These are phyloP conservation scores for Muschampia plurimacula DNA, from an alignment of 2,888 invertebrate genomes.

Conservation along the genomic window DNA sequence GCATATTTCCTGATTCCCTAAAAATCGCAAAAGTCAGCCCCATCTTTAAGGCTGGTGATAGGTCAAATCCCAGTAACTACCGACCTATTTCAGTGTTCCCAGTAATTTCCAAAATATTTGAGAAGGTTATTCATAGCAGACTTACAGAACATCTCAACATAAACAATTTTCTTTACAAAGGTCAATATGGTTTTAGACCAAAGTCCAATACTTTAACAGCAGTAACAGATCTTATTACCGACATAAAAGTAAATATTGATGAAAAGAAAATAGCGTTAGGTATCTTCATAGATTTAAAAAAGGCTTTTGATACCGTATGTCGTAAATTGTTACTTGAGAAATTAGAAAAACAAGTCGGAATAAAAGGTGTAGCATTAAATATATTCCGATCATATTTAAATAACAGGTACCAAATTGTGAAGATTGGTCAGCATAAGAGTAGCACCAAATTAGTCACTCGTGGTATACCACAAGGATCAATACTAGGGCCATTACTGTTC, in stretches of 20 bases:
- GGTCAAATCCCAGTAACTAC: conserved; percentile 38
- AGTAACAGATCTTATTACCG: conserved; percentile 19
- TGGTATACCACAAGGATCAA: too few species aligned
- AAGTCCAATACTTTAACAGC: conserved; percentile 28
- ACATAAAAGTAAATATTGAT: conserved; percentile 19
- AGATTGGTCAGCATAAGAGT: too few species aligned
- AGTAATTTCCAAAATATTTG: conserved; percentile 39
- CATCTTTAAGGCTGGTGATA: conserved; percentile 39
- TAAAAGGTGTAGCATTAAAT: neutral
- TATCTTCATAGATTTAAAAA: conserved; percentile 35
- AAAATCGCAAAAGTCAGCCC: conserved; percentile 46
- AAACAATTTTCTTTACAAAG: neutral
- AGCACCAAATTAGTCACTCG: too few species aligned
- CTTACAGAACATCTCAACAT: neutral
- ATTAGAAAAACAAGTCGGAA: neutral
- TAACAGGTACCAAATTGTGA: too few species aligned
- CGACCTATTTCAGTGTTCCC: conserved; percentile 34
- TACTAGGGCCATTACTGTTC: too few species aligned
- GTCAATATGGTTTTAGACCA: conserved; percentile 13
- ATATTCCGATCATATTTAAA: too few species aligned
- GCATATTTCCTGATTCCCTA: conserved; percentile 39
- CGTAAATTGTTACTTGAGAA: conserved; percentile 9
- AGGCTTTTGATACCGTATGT: conserved; percentile 39
- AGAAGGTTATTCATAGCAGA: conserved; percentile 25
- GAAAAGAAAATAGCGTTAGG: conserved; percentile 28